phyloP scores from a whole-genome alignment of 2,113 vertebrate species.

The Thryonomys swinderianus region DNA sequence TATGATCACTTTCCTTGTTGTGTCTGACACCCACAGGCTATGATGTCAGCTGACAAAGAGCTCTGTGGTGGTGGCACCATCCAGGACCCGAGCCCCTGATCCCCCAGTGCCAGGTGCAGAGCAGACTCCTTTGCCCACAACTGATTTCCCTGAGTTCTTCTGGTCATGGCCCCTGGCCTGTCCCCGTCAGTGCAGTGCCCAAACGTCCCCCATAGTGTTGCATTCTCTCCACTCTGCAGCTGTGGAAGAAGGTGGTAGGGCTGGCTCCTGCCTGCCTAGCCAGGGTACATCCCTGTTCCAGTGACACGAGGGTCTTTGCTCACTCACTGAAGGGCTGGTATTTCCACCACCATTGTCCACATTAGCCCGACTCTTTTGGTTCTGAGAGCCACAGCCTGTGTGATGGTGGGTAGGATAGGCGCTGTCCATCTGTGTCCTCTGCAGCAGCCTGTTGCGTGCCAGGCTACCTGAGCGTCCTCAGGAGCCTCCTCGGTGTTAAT shows the following conservation, averaged over 20 bases:
- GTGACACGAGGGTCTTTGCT: background rate
- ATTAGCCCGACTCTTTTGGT: background rate
- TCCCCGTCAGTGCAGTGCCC: too few relatives aligned
- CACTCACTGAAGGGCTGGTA: background rate
- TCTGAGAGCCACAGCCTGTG: background rate
- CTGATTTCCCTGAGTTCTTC: background rate
- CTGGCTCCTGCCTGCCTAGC: background rate
- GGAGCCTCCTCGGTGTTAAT: slow-evolving; percentile 59
- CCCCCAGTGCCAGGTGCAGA: background rate
- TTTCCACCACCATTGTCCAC: background rate
- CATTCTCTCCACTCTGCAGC: background rate
- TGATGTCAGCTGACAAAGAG: background rate
- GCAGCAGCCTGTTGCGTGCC: slow-evolving; percentile 72
- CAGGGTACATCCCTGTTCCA: accelerated
- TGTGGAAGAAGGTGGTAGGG: too few relatives aligned
- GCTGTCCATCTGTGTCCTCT: background rate
- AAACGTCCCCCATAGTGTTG: background rate
- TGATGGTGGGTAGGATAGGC: background rate
- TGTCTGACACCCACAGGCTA: background rate
- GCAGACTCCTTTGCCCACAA: background rate
- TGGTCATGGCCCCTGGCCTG: background rate
- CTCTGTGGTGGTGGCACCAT: background rate
- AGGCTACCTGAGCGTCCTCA: slow-evolving; percentile 15
- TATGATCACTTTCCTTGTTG: background rate
- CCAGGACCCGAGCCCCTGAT: background rate